These are phyloP conservation scores for Alaudala cheleensis DNA, from an alignment of 2,113 vertebrate genomes.

Conservation along the genomic window DNA sequence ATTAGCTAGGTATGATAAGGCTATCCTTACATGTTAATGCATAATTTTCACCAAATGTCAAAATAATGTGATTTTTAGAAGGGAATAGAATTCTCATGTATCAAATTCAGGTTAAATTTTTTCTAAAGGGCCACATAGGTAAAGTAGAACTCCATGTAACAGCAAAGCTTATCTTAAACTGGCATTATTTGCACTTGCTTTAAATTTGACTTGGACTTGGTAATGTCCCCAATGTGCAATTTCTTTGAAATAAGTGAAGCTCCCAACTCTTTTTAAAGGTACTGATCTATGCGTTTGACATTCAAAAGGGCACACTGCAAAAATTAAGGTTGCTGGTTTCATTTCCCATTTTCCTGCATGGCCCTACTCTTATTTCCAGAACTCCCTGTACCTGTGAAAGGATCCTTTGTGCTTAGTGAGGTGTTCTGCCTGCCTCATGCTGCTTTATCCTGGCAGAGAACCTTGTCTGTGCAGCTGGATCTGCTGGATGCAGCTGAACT, in stretches of 20 bases:
- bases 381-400: rapidly evolving
- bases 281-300: not conserved
- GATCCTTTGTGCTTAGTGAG: not conserved
- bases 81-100: not conserved
- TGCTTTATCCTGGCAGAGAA: rapidly evolving
- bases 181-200: not conserved
- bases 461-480: not conserved
- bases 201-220: not conserved
- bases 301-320: not conserved
- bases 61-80: not conserved
- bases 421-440: not conserved
- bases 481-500: not conserved
- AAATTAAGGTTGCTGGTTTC: not conserved
- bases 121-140: rapidly evolving
- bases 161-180: not conserved
- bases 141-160: not conserved
- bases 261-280: not conserved
- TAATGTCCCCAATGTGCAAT: not conserved
- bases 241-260: not conserved
- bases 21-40: not conserved
- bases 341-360: not conserved
- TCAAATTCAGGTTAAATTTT: not conserved
- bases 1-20: not conserved
- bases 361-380: not conserved
- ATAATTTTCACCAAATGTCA: not conserved